Evolutionary conservation across 2,888 invertebrate species (phyloP).

Genomic region (Chrysolina oricalcia): DNA sequence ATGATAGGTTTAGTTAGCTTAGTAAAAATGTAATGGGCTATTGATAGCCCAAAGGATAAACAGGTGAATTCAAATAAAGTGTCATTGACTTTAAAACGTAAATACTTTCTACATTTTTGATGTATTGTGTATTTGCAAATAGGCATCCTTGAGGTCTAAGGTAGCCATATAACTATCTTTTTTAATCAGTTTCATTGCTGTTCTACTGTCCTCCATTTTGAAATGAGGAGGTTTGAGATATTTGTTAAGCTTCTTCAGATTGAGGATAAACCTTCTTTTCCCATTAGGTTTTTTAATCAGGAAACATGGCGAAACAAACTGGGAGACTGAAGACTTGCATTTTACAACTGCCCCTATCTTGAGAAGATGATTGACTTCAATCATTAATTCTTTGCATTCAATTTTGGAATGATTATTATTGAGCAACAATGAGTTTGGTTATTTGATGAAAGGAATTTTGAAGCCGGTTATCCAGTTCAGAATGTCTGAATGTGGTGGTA

Average conservation of each 20-base stretch:
- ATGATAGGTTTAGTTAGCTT: conserved; percentile 55
- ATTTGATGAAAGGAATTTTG: conserved; percentile 11
- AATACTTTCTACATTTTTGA: too few species aligned
- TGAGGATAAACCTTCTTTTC: conserved; percentile 55
- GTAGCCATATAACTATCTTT: too few species aligned
- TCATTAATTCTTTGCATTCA: background rate
- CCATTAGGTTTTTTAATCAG: conserved; percentile 50
- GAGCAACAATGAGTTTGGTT: background rate
- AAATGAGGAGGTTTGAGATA: conserved; percentile 54
- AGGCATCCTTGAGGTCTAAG: too few species aligned
- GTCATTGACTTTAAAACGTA: too few species aligned
- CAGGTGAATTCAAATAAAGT: too few species aligned
- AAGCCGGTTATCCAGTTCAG: conserved; percentile 1
- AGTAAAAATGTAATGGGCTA: too few species aligned
- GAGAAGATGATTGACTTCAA: conserved; percentile 8
- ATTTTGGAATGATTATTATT: background rate
- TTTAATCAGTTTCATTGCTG: conserved; percentile 49
- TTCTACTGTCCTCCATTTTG: conserved; percentile 58
- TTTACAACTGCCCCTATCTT: conserved; percentile 25
- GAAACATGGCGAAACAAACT: conserved; percentile 55
- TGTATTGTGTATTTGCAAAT: too few species aligned
- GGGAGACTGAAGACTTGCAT: conserved; percentile 33
- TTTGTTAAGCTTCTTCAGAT: conserved; percentile 53
- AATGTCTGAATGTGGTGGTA: conserved; percentile 11
- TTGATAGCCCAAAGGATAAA: too few species aligned